Percentiles rank a stretch among this genome's conserved stretches.
phyloP scores from a whole-genome alignment of 53 echinoderm and acorn worm species.

The Holothuria leucospilota region DNA sequence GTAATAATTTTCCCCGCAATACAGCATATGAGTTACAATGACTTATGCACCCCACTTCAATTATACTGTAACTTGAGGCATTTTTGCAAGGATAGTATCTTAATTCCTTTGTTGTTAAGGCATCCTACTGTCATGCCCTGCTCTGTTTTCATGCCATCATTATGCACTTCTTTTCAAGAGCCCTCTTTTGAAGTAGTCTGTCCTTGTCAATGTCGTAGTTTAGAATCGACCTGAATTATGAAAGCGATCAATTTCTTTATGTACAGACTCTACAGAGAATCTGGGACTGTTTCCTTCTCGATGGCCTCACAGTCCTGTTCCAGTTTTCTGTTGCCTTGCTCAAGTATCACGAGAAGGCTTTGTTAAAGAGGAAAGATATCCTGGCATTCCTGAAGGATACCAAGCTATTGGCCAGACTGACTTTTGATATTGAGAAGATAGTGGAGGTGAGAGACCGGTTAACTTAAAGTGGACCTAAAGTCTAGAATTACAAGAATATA shows the following conservation, averaged over 20 bases:
- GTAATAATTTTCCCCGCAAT: too few relatives aligned
- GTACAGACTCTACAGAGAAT: slow-evolving; percentile 85
- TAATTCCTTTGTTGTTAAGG: too few relatives aligned
- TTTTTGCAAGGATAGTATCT: too few relatives aligned
- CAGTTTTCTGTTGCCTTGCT: slow-evolving; percentile 92
- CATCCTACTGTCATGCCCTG: too few relatives aligned
- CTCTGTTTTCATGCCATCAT: too few relatives aligned
- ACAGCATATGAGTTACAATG: too few relatives aligned
- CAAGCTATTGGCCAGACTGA: slow-evolving; percentile 87
- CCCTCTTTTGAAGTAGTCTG: not conserved
- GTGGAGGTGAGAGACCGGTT: slow-evolving; percentile 68
- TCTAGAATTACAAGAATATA: too few relatives aligned
- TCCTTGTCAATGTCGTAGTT: not conserved
- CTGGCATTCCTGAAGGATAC: slow-evolving; percentile 92
- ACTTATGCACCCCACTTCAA: too few relatives aligned
- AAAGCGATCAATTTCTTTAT: not conserved
- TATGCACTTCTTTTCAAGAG: too few relatives aligned
- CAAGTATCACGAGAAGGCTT: slow-evolving; percentile 81
- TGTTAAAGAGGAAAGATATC: slow-evolving; percentile 86
- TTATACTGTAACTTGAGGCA: too few relatives aligned
- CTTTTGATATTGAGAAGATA: slow-evolving; percentile 82
- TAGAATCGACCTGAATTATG: not conserved
- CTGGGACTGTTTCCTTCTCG: slow-evolving; percentile 97
- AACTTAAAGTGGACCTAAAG: too few relatives aligned
- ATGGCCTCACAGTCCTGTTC: slow-evolving; percentile 89